phyloP scores from a whole-genome alignment of 1,140 invertebrate species.

The Drosophila guanche region DNA sequence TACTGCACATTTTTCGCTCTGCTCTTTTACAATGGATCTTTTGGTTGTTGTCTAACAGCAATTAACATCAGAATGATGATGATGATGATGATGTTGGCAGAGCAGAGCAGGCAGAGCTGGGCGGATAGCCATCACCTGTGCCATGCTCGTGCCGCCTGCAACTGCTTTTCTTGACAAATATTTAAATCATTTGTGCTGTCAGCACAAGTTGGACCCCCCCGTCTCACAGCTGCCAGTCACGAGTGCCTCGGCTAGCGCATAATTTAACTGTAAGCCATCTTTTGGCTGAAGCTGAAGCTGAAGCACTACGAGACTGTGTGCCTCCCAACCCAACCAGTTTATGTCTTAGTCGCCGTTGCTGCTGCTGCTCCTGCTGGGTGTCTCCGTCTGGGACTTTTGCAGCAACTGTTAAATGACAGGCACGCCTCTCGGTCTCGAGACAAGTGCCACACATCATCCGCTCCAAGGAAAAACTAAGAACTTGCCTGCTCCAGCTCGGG shows the following conservation, averaged over 20 bases:
- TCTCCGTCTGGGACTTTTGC: background rate
- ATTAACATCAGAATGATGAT: slow-evolving; percentile 3
- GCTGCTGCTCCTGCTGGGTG: too few species aligned
- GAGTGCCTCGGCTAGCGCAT: slow-evolving; percentile 45
- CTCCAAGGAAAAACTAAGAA: background rate
- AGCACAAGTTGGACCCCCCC: slow-evolving; percentile 2
- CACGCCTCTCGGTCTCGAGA: slow-evolving; percentile 29
- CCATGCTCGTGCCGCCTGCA: too few species aligned
- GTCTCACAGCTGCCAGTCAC: background rate
- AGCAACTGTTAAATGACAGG: slow-evolving; percentile 62
- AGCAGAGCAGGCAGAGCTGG: too few species aligned
- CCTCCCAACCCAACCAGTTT: too few species aligned
- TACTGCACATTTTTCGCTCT: slow-evolving; percentile 39
- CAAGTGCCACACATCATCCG: slow-evolving; percentile 23
- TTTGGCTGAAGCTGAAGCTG: slow-evolving; percentile 35
- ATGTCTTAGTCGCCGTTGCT: too few species aligned
- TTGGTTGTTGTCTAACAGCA: background rate
- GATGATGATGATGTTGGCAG: slow-evolving; percentile 7
- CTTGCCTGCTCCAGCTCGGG: background rate
- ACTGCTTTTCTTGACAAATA: slow-evolving; percentile 46
- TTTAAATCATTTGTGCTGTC: slow-evolving; percentile 64
- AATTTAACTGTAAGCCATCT: slow-evolving; percentile 62
- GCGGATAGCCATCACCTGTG: too few species aligned
- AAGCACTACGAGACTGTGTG: slow-evolving; percentile 9
- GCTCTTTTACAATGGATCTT: slow-evolving; percentile 23